Percentiles rank a stretch among this genome's conserved stretches.
Conservation (phyloP, 2,888 invertebrate species). For the Pilophorus perplexus region DNA sequence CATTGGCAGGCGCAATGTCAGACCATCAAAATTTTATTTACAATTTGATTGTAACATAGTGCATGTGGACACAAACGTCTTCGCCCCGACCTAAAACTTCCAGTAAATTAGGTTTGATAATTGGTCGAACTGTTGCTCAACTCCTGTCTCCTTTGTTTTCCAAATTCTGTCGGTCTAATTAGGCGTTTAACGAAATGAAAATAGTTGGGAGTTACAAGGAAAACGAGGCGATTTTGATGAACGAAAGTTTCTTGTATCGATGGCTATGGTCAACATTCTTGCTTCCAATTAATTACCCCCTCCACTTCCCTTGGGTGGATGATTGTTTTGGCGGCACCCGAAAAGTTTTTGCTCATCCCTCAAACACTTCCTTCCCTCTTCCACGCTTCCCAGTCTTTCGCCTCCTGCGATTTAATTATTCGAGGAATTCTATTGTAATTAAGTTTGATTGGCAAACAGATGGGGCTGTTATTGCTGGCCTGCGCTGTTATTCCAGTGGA, state of each 20-base stretch:
- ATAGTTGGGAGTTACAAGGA: slow-evolving; percentile 29
- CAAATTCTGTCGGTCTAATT: too few species aligned
- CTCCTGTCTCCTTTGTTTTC: too few species aligned
- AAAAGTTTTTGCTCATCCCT: slow-evolving; percentile 38
- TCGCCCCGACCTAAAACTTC: too few species aligned
- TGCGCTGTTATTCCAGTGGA: slow-evolving; percentile 39
- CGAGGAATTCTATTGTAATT: slow-evolving; percentile 43
- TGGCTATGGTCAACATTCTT: slow-evolving; percentile 37
- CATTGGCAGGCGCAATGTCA: too few species aligned
- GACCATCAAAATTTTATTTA: too few species aligned
- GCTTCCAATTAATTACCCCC: slow-evolving; percentile 38
- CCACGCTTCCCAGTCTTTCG: not conserved
- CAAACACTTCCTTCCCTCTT: slow-evolving; percentile 30
- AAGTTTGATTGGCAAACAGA: slow-evolving; percentile 44
- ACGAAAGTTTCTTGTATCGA: slow-evolving; percentile 31
- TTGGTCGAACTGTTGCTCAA: too few species aligned
- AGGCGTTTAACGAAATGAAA: slow-evolving; percentile 29
- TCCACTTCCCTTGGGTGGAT: slow-evolving; percentile 12
- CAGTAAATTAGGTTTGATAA: too few species aligned
- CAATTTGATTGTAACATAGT: too few species aligned
- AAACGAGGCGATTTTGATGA: slow-evolving; percentile 34
- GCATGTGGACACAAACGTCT: too few species aligned
- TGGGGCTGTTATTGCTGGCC: slow-evolving; percentile 38
- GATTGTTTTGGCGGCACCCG: slow-evolving; percentile 40
- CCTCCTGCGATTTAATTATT: slow-evolving; percentile 39